Evolutionary conservation across 1,140 invertebrate genomes (phyloP).

Genomic region (Phortica variegata): DNA sequence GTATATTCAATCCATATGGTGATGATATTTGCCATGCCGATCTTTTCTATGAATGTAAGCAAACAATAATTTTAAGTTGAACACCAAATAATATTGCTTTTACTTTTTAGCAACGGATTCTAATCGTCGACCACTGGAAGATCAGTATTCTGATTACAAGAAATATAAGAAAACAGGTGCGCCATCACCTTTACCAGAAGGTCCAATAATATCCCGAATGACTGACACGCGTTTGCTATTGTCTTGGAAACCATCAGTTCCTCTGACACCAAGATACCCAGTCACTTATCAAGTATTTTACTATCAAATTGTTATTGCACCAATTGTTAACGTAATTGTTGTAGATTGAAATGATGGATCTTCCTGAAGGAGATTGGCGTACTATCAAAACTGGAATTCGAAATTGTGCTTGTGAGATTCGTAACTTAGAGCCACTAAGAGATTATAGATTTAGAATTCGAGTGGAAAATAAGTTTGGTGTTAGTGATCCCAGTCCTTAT

Average conservation of each 20-base stretch:
- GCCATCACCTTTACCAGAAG: slow-evolving; percentile 80
- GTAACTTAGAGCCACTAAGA: slow-evolving; percentile 78
- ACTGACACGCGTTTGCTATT: slow-evolving; percentile 80
- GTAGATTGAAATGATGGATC: slow-evolving; percentile 85
- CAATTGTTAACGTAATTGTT: not conserved
- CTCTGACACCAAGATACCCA: slow-evolving; percentile 74
- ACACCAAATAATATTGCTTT: not conserved
- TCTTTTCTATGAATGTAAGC: slow-evolving; percentile 80
- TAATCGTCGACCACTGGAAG: slow-evolving; percentile 68
- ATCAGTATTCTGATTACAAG: slow-evolving; percentile 82
- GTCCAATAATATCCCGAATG: slow-evolving; percentile 86
- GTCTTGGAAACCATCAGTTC: slow-evolving; percentile 89
- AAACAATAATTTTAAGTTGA: not conserved
- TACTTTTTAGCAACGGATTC: slow-evolving; percentile 68
- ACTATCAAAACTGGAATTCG: slow-evolving; percentile 77
- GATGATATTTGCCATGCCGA: slow-evolving; percentile 79
- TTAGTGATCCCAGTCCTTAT: slow-evolving; percentile 92
- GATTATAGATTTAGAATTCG: slow-evolving; percentile 91
- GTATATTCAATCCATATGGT: slow-evolving; percentile 81
- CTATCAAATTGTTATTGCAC: not conserved
- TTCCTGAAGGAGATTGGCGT: slow-evolving; percentile 86
- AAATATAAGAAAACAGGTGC: slow-evolving; percentile 78
- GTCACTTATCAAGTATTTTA: slow-evolving; percentile 77
- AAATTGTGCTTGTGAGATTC: slow-evolving; percentile 81
- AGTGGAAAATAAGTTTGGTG: slow-evolving; percentile 95